phyloP scores from a whole-genome alignment of 2,113 vertebrate species.

The Corvus cornix region DNA sequence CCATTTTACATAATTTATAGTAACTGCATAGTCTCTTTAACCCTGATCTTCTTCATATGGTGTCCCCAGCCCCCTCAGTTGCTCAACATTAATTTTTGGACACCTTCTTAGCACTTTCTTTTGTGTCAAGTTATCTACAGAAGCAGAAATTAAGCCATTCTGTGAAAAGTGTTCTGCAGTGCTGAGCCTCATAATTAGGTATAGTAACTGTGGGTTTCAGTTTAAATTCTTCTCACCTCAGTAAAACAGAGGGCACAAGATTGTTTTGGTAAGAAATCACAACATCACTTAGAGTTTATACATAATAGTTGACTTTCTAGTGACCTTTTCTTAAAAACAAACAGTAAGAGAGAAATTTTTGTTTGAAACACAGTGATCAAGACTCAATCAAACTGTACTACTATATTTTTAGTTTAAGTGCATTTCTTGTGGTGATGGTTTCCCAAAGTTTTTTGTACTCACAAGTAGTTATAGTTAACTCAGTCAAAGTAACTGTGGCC shows the following conservation, averaged over 20 bases:
- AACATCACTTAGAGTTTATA: background rate
- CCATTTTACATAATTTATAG: background rate
- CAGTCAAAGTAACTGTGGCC: background rate
- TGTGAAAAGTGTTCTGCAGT: background rate
- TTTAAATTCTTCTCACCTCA: background rate
- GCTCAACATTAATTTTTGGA: background rate
- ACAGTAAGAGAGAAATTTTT: constrained; percentile 7
- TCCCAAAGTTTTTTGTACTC: constrained; percentile 38
- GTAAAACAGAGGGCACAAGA: background rate
- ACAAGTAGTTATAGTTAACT: constrained; percentile 20
- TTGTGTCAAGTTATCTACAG: background rate
- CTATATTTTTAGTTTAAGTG: constrained; percentile 51
- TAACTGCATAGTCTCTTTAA: background rate
- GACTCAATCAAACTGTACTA: background rate
- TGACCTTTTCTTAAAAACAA: constrained; percentile 34
- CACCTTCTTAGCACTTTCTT: background rate
- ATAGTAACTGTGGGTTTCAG: background rate
- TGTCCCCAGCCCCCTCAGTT: background rate
- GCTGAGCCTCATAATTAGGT: background rate
- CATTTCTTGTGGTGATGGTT: constrained; percentile 35
- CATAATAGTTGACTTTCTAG: constrained; percentile 6
- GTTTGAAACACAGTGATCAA: constrained; percentile 28
- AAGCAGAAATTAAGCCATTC: background rate
- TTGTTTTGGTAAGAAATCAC: background rate
- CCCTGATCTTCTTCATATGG: background rate